Evolutionary conservation across 1,140 invertebrate genomes (phyloP).

Genomic region (Megathymus violae): DNA sequence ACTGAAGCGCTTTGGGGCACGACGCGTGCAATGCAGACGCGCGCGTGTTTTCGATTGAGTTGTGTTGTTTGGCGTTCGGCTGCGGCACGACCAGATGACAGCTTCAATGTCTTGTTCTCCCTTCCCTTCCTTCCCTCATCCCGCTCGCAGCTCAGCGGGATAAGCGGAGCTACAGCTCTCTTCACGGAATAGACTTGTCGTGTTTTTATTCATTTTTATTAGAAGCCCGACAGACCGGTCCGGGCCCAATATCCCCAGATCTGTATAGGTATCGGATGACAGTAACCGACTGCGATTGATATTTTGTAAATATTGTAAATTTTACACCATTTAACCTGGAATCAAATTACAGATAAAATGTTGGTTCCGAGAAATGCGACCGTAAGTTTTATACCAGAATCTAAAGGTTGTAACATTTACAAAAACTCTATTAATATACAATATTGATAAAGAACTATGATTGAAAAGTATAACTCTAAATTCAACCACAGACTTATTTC

Average conservation of each 20-base stretch:
- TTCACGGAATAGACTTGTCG: conserved; percentile 76
- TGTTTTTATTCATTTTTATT: conserved; percentile 76
- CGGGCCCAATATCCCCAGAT: conserved; percentile 27
- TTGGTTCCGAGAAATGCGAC: neutral
- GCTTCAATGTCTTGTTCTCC: conserved; percentile 66
- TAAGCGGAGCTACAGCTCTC: conserved; percentile 46
- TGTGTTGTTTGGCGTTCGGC: conserved; percentile 51
- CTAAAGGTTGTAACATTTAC: too few relatives aligned
- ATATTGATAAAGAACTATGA: too few relatives aligned
- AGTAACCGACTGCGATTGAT: conserved; percentile 43
- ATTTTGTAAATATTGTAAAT: conserved; percentile 42
- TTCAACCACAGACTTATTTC: neutral
- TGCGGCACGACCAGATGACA: conserved; percentile 64
- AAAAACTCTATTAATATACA: too few relatives aligned
- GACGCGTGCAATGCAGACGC: conserved; percentile 46
- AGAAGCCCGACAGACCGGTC: conserved; percentile 57
- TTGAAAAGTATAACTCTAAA: too few relatives aligned
- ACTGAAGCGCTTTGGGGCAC: conserved; percentile 40
- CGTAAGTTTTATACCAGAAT: too few relatives aligned
- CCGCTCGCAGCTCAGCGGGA: conserved; percentile 35
- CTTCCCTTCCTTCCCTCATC: conserved; percentile 45
- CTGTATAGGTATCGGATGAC: conserved; percentile 29
- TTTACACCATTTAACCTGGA: conserved; percentile 30
- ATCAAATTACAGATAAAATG: neutral
- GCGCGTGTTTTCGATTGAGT: conserved; percentile 68